phyloP scores from a whole-genome alignment of 2,797 vertebrate genomes.

The Pampus argenteus region DNA sequence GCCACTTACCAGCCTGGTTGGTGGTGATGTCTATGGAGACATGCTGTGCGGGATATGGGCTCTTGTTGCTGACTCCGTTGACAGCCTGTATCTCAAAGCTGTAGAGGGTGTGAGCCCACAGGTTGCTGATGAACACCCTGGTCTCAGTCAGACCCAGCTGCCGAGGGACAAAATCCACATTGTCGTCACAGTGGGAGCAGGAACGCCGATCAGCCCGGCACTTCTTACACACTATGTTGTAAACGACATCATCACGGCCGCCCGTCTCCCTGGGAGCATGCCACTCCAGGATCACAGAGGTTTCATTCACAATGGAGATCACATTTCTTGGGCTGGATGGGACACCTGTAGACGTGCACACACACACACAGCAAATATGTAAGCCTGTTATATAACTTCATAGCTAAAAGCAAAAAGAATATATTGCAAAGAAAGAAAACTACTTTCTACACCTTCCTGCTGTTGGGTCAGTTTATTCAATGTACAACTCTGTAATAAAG shows the following conservation, averaged over 20 bases:
- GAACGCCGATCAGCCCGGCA: conserved; percentile 91
- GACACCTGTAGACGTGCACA: conserved; percentile 90
- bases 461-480: conserved; percentile 43
- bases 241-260: conserved; percentile 93
- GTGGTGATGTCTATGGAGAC: conserved; percentile 98
- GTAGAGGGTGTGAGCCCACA: conserved; percentile 96
- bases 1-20: conserved; percentile 94
- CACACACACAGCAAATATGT: not conserved
- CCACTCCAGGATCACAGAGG: conserved; percentile 98
- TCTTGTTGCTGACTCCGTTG: conserved; percentile 96
- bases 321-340: conserved; percentile 96
- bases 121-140: conserved; percentile 95
- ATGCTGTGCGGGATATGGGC: conserved; percentile 94
- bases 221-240: conserved; percentile 98
- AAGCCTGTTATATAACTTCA: not conserved
- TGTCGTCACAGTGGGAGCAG: conserved; percentile 98
- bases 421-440: not conserved
- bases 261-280: conserved; percentile 94
- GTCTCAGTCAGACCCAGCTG: conserved; percentile 94
- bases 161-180: conserved; percentile 94
- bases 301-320: conserved; percentile 98
- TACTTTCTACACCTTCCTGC: conserved; percentile 8
- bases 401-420: conserved; percentile 8
- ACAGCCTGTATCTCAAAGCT: conserved; percentile 98
- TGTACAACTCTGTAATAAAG: conserved; percentile 52